Conservation (phyloP, 2,797 vertebrate genomes). For the Iguana delicatissima region DNA sequence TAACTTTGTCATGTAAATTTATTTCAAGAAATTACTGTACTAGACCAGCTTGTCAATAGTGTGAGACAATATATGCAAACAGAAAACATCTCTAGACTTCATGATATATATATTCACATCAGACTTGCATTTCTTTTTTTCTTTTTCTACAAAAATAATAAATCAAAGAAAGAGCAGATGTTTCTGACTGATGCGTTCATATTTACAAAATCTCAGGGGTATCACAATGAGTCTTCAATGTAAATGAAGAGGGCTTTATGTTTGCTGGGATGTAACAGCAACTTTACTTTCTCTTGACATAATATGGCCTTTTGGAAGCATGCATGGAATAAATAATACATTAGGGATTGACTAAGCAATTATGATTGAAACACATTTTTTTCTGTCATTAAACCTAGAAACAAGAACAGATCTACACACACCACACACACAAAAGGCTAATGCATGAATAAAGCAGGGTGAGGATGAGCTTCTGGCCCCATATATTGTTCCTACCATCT, state of each 20-base stretch:
- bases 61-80: background rate
- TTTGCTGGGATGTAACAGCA: conserved; percentile 7
- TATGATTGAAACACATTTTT: background rate
- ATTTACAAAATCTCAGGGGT: conserved; percentile 36
- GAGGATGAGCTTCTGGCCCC: too few relatives aligned
- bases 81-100: conserved; percentile 42
- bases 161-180: conserved; percentile 42
- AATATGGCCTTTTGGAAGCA: background rate
- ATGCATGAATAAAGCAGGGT: background rate
- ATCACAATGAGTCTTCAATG: conserved; percentile 45
- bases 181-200: conserved; percentile 53
- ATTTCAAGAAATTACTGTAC: background rate
- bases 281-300: background rate
- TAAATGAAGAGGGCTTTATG: conserved; percentile 57
- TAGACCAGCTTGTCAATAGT: background rate
- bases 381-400: background rate
- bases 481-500: background rate
- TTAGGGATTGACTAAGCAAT: background rate
- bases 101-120: conserved; percentile 23
- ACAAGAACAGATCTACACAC: background rate
- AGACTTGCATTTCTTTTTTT: conserved; percentile 34
- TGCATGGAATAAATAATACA: background rate
- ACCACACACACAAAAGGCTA: background rate
- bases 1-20: background rate
- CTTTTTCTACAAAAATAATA: background rate